Base-by-base conservation (phyloP, 2,888 invertebrate genomes). In the Scotopteryx bipunctaria region DNA sequence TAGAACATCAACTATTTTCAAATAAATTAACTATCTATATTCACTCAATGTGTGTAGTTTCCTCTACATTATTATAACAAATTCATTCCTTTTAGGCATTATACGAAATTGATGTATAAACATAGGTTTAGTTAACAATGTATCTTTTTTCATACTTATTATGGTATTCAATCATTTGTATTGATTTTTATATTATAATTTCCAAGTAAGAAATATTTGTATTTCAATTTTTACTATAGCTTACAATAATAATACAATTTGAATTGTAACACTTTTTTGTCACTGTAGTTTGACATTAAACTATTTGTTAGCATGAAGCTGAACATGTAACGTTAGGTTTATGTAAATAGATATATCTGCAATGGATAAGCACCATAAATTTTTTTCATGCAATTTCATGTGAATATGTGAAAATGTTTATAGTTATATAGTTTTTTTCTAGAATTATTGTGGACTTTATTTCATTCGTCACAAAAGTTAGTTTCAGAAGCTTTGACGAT, bases 301-400 rank as follows among this genome's bases (percentile, higher is more conserved):
- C 69, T 73, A 69, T 66, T 69, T 69, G 64, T 69, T 74, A 71
- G 75, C 69, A 69, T 77, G 75, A 73, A 70, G 66, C 69, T 78
- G 78, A 78, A 52, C 31, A 48, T 68, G 33, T 76, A 76, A 74
- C 66, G 69, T 71, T 82, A 80, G 77, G 74, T 76, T 81, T 82
- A 79, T 86, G 86, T 87, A 86, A 82, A 87, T 87, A 86, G 82
- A 87, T 87, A 87, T 78, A 73, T 78, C 78, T 71, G 68, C 70
- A 71, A 66, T 59, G 59, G 63, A 71, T 69, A 68, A 65, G 61
- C 65, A 65, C 64, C 66, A 71, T 68, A 32, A 42, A 38, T 19
- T 32, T 25, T 25, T 46, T 72, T 73, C 58, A 67, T 66, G 68
- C 69, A 74, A 73, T 54, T 61, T 45, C 47, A 55, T 55, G 57